phyloP scores from a whole-genome alignment of 1,140 invertebrate species.

The Eupristina koningsbergeri region DNA sequence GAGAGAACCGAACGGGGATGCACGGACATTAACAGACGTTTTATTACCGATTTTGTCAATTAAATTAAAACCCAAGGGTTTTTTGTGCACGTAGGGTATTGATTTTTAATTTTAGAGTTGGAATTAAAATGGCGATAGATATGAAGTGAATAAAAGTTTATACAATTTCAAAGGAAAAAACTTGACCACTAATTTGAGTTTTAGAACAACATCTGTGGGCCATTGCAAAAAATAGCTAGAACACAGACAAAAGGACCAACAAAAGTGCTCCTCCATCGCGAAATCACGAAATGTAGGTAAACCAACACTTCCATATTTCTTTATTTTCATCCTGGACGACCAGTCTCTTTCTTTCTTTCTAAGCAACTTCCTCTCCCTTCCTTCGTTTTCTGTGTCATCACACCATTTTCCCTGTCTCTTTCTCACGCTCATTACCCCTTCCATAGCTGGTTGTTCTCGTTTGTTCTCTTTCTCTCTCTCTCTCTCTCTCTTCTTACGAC shows the following conservation, averaged over 20 bases:
- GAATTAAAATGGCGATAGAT: too few species aligned
- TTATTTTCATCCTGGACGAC: not conserved
- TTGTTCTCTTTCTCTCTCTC: not conserved
- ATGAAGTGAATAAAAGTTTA: too few species aligned
- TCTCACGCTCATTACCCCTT: slow-evolving; percentile 53
- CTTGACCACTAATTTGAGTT: not conserved
- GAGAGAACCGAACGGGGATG: too few species aligned
- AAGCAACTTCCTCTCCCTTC: slow-evolving; percentile 15
- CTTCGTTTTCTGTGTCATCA: slow-evolving; percentile 23
- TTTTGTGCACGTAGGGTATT: too few species aligned
- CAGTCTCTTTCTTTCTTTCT: slow-evolving; percentile 15
- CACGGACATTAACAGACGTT: too few species aligned
- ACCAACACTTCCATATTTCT: not conserved
- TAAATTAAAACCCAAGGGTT: too few species aligned
- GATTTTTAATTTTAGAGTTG: too few species aligned
- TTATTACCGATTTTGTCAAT: too few species aligned
- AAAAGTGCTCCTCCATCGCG: not conserved
- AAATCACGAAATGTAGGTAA: not conserved
- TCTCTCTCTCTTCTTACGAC: not conserved
- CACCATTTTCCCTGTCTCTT: slow-evolving; percentile 49
- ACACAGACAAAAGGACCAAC: not conserved
- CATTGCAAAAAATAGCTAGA: too few species aligned
- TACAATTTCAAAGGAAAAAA: too few species aligned
- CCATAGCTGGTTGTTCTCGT: slow-evolving; percentile 5
- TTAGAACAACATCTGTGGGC: not conserved